phyloP scores from a whole-genome alignment of 35 echinoderm and acorn worm species.

The Hemicentrotus pulcherrimus region DNA sequence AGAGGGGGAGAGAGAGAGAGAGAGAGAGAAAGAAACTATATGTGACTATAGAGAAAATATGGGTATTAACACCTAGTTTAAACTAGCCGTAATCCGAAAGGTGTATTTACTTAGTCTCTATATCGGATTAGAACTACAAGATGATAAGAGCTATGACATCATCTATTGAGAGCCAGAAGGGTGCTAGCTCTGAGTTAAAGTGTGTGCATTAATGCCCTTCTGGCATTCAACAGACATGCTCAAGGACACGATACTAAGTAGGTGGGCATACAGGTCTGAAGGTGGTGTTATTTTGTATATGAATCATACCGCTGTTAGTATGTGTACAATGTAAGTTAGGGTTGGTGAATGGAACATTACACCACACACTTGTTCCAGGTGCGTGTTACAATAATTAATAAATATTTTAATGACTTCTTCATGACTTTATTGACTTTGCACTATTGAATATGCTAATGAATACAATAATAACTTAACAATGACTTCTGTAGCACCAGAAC shows the following conservation, averaged over 20 bases:
- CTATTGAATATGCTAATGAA: too few species aligned
- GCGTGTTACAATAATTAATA: background rate
- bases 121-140: background rate
- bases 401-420: too few species aligned
- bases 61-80: background rate
- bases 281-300: background rate
- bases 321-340: background rate
- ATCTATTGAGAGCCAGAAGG: too few species aligned
- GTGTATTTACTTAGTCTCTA: slow-evolving; percentile 28
- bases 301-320: background rate
- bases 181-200: too few species aligned
- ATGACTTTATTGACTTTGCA: too few species aligned
- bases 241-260: background rate
- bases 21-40: background rate
- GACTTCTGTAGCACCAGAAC: too few species aligned
- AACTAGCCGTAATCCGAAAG: background rate
- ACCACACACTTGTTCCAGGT: background rate
- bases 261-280: background rate
- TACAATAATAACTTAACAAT: too few species aligned
- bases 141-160: background rate
- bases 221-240: background rate
- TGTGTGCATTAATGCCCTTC: too few species aligned
- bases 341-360: background rate
- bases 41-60: background rate
- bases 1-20: too few species aligned